phyloP scores from a whole-genome alignment of 2,113 vertebrate species.

The Dicentrarchus labrax region DNA sequence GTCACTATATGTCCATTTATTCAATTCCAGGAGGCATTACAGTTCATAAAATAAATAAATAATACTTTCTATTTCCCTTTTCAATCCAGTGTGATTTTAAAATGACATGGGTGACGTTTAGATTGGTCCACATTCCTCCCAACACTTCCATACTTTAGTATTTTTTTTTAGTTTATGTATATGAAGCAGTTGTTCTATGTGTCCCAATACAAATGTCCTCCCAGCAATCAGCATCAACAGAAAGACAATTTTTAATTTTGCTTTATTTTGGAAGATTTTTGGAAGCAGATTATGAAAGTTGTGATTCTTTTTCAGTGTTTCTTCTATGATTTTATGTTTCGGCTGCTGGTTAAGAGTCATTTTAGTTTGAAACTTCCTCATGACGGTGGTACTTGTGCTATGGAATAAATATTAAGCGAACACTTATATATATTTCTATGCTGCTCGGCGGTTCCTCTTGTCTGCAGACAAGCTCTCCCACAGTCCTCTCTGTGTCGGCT shows the following conservation, averaged over 20 bases:
- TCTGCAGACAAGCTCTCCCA: constrained; percentile 38
- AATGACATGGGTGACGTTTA: too few species aligned
- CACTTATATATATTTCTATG: background rate
- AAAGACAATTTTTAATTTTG: background rate
- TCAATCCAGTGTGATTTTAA: too few species aligned
- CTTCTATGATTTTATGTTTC: background rate
- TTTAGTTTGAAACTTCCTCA: constrained; percentile 5
- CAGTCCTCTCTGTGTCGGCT: constrained; percentile 34
- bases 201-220: background rate
- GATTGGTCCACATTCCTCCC: too few species aligned
- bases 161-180: too few species aligned
- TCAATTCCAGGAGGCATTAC: too few species aligned
- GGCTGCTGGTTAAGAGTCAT: background rate
- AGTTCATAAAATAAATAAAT: too few species aligned
- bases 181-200: background rate
- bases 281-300: background rate
- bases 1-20: background rate
- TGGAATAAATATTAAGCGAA: background rate
- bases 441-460: constrained; percentile 38
- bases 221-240: background rate
- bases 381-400: background rate
- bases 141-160: background rate
- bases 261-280: background rate
- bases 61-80: too few species aligned
- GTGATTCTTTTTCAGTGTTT: background rate